Evolutionary conservation across 2,888 invertebrate genomes (phyloP).

Genomic region (Eupithecia subfuscata): DNA sequence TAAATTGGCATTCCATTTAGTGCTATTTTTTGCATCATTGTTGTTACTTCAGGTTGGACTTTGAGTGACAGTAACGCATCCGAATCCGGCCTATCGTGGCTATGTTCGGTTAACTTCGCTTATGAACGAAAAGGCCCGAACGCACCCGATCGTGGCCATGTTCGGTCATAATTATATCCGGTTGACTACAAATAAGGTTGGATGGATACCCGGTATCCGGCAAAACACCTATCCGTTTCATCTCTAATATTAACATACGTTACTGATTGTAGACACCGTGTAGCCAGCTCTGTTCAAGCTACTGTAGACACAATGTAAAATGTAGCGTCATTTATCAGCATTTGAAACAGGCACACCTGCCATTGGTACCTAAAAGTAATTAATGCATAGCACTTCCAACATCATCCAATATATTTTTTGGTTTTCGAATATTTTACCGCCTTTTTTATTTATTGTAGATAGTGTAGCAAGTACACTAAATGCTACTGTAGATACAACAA

Average conservation of each 20-base stretch:
- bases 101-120: no score
- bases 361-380: slow-evolving; percentile 41
- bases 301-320: slow-evolving; percentile 51
- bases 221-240: no score
- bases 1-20: no score
- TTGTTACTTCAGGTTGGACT: no score
- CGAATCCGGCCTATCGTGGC: no score
- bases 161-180: no score
- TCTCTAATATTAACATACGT: background rate
- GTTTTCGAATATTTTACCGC: slow-evolving; percentile 19
- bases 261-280: slow-evolving; percentile 39
- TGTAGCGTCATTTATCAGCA: slow-evolving; percentile 46
- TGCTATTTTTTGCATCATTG: no score
- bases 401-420: slow-evolving; percentile 19
- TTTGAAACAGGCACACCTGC: slow-evolving; percentile 47
- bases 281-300: slow-evolving; percentile 40
- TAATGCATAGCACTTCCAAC: background rate
- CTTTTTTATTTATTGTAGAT: slow-evolving; percentile 57
- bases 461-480: slow-evolving; percentile 60
- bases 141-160: no score
- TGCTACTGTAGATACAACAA: slow-evolving; percentile 63
- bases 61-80: no score
- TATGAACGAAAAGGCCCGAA: no score
- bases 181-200: no score
- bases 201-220: no score